These are phyloP conservation scores for Neodiprion pinetum DNA, from an alignment of 1,140 invertebrate species.

Conservation along the genomic window DNA sequence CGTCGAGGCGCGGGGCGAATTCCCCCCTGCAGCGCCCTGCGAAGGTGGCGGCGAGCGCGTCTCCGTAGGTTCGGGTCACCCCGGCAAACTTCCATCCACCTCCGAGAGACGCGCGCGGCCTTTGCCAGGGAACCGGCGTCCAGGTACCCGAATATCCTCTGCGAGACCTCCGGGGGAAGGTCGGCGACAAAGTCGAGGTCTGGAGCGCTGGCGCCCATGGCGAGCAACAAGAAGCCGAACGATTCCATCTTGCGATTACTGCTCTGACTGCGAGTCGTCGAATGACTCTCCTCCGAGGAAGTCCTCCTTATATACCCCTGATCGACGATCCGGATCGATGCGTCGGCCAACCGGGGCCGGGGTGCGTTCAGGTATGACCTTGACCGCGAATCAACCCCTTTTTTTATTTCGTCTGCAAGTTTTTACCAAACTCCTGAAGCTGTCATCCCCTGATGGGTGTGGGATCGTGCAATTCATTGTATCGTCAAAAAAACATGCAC, in stretches of 20 bases:
- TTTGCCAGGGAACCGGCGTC: slow-evolving; percentile 17
- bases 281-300: too few relatives aligned
- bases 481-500: too few relatives aligned
- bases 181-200: slow-evolving; percentile 17
- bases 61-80: background rate
- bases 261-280: too few relatives aligned
- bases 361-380: too few relatives aligned
- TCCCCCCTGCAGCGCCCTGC: background rate
- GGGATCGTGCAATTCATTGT: too few relatives aligned
- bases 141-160: slow-evolving; percentile 22
- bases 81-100: slow-evolving; percentile 14
- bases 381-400: too few relatives aligned
- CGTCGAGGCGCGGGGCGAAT: too few relatives aligned
- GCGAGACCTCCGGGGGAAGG: slow-evolving; percentile 22
- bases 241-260: background rate
- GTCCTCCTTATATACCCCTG: background rate
- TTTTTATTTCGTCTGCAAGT: too few relatives aligned
- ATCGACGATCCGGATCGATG: too few relatives aligned
- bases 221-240: background rate
- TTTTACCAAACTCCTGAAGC: too few relatives aligned
- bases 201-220: background rate
- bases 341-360: too few relatives aligned
- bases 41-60: background rate
- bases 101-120: background rate
- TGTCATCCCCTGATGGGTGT: too few relatives aligned